A percentile compares a stretch with the other conserved stretches of the same genome.
phyloP scores from a whole-genome alignment of 2,113 vertebrate genomes.

The Bagarius yarrelli region DNA sequence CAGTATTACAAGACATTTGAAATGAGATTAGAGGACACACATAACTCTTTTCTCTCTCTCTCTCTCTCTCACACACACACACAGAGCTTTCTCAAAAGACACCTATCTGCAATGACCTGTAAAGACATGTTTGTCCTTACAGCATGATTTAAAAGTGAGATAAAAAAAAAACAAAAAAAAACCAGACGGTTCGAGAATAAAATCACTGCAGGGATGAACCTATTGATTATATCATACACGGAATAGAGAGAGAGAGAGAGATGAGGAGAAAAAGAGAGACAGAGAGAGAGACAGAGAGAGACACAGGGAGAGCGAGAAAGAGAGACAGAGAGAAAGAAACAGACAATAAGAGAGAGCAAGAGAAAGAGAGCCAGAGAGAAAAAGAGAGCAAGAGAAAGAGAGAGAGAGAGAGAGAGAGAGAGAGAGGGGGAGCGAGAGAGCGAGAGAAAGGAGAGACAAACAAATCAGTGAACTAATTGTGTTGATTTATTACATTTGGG shows the following conservation, averaged over 20 bases:
- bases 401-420: neutral
- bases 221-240: slow-evolving; percentile 5
- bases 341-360: neutral
- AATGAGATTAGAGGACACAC: slow-evolving; percentile 20
- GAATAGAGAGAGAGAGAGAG: too few relatives aligned
- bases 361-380: neutral
- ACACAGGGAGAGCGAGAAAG: too few relatives aligned
- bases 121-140: neutral
- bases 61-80: neutral
- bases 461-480: neutral
- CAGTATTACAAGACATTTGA: neutral
- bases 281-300: neutral
- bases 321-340: neutral
- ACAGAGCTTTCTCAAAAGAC: neutral
- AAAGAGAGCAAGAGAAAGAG: neutral
- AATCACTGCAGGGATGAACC: neutral
- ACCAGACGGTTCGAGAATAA: neutral
- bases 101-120: neutral
- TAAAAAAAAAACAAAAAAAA: too few relatives aligned
- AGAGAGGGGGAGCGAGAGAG: neutral
- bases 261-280: neutral
- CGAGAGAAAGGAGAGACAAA: neutral
- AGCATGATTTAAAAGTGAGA: neutral
- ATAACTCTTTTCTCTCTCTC: neutral
- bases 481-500: neutral